A percentile compares a stretch with the other conserved stretches of the same genome.
These are phyloP conservation scores for Polydrusus tereticollis DNA, from an alignment of 2,888 invertebrate genomes.

Conservation along the genomic window DNA sequence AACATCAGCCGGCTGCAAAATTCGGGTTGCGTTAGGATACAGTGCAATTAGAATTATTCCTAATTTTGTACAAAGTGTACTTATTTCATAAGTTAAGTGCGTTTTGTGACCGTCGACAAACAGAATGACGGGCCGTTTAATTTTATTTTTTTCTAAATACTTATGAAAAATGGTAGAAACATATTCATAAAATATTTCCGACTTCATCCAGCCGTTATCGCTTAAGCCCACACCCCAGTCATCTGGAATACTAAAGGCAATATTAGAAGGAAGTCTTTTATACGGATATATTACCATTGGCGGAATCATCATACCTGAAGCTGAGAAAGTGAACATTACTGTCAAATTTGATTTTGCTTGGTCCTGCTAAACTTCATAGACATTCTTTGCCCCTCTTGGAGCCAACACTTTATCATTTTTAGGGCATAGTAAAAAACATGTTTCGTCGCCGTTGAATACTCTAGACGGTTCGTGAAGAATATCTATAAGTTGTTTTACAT, in stretches of 20 bases:
- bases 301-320: conserved; percentile 56
- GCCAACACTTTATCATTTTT: conserved; percentile 56
- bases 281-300: conserved; percentile 62
- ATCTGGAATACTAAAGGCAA: conserved; percentile 58
- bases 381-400: conserved; percentile 49
- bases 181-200: conserved; percentile 63
- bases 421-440: conserved; percentile 59
- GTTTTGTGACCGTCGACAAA: no score
- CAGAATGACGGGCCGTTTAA: no score
- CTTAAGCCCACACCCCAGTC: conserved; percentile 62
- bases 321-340: conserved; percentile 61
- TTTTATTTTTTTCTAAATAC: conserved; percentile 53
- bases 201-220: conserved; percentile 65
- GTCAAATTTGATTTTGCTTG: conserved; percentile 58
- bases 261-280: conserved; percentile 59
- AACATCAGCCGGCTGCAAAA: conserved; percentile 57
- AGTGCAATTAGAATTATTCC: conserved; percentile 29
- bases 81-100: conserved; percentile 39
- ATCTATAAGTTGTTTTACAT: conserved; percentile 20
- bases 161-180: conserved; percentile 58
- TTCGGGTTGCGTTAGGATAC: conserved; percentile 53
- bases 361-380: conserved; percentile 58
- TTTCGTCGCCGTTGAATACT: conserved; percentile 57
- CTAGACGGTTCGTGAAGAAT: conserved; percentile 48
- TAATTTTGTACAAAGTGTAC: conserved; percentile 37